Evolutionary conservation across 2,888 invertebrate genomes (phyloP), one percentile per base, ranked within the genome.

Genomic region (Prionchulus punctatus): DNA sequence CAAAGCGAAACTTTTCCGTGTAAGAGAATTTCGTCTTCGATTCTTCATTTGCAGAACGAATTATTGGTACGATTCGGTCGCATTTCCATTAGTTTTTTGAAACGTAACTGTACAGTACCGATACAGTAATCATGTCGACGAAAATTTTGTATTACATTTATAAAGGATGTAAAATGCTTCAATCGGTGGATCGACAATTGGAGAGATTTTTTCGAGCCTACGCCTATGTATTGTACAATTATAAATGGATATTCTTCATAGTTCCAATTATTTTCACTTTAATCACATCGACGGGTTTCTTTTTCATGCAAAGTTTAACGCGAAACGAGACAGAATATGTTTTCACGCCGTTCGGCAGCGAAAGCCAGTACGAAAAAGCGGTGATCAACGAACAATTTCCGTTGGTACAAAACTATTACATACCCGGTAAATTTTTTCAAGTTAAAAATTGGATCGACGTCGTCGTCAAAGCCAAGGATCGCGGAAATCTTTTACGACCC

Each of bases 291-390:
- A 25, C 54, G 4, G 57, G 57, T 18, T 56, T 57, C 54, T 12
- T n/a, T 30, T 36, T 30, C 42, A n/a, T 56, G 23, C 18, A 56
- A 25, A 3, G 23, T 25, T 43, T 26, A 15, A 43, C 51, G 21
- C 15, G 23, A 15, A 48, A 57, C 30, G 36, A 48, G 23, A 50
- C 50, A 21, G 36, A 50, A 15, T 55, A 89, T 74, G 78, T 90
- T 23, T 90, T 89, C 76, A 86, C 87, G 42, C 90, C 90, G 0
- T 78, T 86, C 61, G 83, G 85, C 66, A 89, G 89, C 0, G 84
- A 83, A 63, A 87, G 70, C 36, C 69, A 68, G 60, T 57, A 63
- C 30, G 89, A 89, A 70, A 78, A 89, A 63, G 79, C 81, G 28
- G 80, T 60, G n/a, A 30, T 59, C 27, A 21, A 25, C 31, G 59